Evolutionary conservation across 2,888 invertebrate genomes (phyloP).

Genomic region (Nesidiocoris tenuis): DNA sequence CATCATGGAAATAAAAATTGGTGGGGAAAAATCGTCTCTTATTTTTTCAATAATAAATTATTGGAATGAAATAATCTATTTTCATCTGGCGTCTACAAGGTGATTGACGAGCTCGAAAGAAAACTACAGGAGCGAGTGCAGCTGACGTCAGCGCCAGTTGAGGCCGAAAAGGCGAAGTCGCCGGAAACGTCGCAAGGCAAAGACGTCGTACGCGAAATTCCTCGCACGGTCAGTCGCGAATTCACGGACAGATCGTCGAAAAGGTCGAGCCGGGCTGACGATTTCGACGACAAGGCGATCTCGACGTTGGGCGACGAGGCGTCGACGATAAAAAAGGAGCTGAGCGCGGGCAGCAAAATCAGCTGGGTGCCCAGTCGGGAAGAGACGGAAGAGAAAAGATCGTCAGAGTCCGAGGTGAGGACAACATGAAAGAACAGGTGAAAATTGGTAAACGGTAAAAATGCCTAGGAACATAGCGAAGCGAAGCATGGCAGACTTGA

Average conservation of each 20-base stretch:
- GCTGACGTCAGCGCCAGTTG: neutral
- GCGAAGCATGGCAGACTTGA: no score
- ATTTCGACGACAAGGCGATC: neutral
- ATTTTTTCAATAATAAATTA: no score
- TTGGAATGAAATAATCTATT: no score
- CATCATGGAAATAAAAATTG: no score
- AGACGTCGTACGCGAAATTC: neutral
- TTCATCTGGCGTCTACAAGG: no score
- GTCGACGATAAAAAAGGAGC: constrained; percentile 17
- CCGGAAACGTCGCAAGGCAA: neutral
- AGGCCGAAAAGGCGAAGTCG: neutral
- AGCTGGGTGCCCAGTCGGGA: constrained; percentile 33
- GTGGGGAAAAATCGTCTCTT: no score
- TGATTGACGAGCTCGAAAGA: constrained; percentile 25
- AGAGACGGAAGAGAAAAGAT: constrained; percentile 48
- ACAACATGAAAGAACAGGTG: no score
- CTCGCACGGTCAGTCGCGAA: constrained; percentile 9
- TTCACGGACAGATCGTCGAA: constrained; percentile 1
- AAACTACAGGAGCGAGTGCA: constrained; percentile 17
- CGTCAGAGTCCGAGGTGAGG: constrained; percentile 51
- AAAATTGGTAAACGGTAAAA: no score
- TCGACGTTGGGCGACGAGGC: neutral
- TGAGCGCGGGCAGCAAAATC: constrained; percentile 36
- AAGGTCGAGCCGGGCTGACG: neutral
- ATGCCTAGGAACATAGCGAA: no score